Evolutionary conservation across 2,797 vertebrate species (phyloP), one percentile per base, ranked within the genome.

Genomic region (Rhinoraja longicauda): DNA sequence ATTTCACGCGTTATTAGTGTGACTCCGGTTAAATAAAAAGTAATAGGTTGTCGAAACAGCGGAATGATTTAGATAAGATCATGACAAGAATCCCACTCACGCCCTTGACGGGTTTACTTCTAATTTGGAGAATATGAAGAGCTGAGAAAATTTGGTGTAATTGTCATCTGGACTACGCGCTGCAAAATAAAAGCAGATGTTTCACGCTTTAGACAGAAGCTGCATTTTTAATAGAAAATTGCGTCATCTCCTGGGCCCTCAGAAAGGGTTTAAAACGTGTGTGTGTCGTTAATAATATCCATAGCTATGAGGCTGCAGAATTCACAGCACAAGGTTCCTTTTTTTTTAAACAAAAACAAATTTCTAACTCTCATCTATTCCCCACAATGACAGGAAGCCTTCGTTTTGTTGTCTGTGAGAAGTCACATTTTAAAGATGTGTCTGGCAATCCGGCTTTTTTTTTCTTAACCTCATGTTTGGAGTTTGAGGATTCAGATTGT

Each of bases 401-500:
- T 36, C 59, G 76, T 29, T 72, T 72, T 72, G 64, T 72, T 75
- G 36, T 36, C 92, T 39, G n/a, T 15, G 57, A 57, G 93, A 0
- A 76, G 67, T 0, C 79, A 39, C 12, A 36, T 93, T 12, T 24
- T 0, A 78, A 36, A 79, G 6, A 75, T 92, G 93, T 2, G 93
- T 91, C 96, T 95, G 94, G 95, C 94, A 67, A 90, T 70, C 94
- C 9, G 95, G 94, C 93, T 93, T 94, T 94, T 94, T 45, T 45
- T 45, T 45, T 39, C 45, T 94, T 95, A 96, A 94, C 94, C 86
- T 32, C 93, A 93, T 94, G 95, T 94, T 95, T 96, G 95, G 96
- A 95, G 94, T 95, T 94, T 95, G 94, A 93, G 95, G 95, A 96
- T 95, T 95, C 96, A 94, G 95, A 95, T 93, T 94, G 84, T 88